Conservation (phyloP, 2,888 invertebrate genomes). For the Ecliptopera silaceata region DNA sequence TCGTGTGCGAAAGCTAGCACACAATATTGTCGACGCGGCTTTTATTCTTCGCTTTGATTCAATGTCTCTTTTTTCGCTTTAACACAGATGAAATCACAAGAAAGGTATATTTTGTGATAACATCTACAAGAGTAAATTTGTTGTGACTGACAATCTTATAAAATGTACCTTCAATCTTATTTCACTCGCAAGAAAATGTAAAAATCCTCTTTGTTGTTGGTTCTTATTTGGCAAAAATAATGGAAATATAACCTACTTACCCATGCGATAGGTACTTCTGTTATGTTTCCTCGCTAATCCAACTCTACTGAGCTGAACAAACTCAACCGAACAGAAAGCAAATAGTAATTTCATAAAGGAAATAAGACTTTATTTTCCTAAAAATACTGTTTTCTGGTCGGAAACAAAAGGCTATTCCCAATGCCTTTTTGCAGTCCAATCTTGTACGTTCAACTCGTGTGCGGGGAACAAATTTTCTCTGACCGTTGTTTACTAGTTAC, state of each 20-base stretch:
- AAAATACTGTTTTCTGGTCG: conserved; percentile 29
- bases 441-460: conserved; percentile 42
- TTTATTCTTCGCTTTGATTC: conserved; percentile 26
- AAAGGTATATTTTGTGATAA: conserved; percentile 31
- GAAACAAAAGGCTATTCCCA: conserved; percentile 32
- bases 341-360: conserved; percentile 24
- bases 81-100: conserved; percentile 34
- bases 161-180: conserved; percentile 24
- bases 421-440: conserved; percentile 30
- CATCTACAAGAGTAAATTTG: conserved; percentile 31
- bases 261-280: not conserved
- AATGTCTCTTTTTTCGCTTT: conserved; percentile 31
- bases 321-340: conserved; percentile 21
- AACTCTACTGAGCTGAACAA: conserved; percentile 18
- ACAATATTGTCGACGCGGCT: conserved; percentile 6
- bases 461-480: conserved; percentile 50
- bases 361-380: conserved; percentile 24
- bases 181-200: conserved; percentile 13
- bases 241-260: conserved; percentile 8
- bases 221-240: conserved; percentile 11
- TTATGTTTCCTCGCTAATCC: conserved; percentile 12
- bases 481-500: conserved; percentile 68
- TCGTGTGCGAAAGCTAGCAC: not conserved
- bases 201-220: conserved; percentile 12
- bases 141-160: conserved; percentile 30